These are phyloP conservation scores for Trachelus iudaicus DNA, from an alignment of 2,888 invertebrate species.

Conservation along the genomic window DNA sequence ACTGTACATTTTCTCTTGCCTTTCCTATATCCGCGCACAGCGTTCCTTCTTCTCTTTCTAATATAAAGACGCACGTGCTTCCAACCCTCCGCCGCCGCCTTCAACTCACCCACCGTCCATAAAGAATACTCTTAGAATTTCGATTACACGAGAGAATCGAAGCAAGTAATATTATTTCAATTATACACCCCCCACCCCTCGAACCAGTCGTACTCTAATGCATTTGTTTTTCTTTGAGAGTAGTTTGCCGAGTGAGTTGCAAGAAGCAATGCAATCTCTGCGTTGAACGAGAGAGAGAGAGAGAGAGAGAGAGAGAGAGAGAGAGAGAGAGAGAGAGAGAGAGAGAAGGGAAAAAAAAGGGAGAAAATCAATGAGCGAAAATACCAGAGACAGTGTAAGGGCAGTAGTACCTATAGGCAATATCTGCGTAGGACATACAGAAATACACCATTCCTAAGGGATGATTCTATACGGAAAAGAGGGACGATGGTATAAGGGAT, in stretches of 20 bases:
- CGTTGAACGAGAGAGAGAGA: neutral
- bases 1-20: neutral
- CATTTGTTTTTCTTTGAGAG: neutral
- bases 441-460: neutral
- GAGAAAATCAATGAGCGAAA: constrained; percentile 53
- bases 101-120: neutral
- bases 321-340: no score
- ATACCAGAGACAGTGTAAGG: constrained; percentile 38
- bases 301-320: no score
- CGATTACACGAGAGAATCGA: neutral
- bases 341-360: neutral
- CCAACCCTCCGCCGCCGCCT: neutral
- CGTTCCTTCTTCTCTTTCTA: neutral
- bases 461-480: neutral
- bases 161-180: neutral
- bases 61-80: neutral
- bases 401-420: neutral
- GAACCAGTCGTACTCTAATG: neutral
- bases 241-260: neutral
- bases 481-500: neutral
- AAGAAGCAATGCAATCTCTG: neutral
- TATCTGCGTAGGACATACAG: neutral
- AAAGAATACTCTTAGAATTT: neutral
- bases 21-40: neutral
- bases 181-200: neutral